phyloP scores from a whole-genome alignment of 2,113 vertebrate species.

The Telmatochromis sp. region DNA sequence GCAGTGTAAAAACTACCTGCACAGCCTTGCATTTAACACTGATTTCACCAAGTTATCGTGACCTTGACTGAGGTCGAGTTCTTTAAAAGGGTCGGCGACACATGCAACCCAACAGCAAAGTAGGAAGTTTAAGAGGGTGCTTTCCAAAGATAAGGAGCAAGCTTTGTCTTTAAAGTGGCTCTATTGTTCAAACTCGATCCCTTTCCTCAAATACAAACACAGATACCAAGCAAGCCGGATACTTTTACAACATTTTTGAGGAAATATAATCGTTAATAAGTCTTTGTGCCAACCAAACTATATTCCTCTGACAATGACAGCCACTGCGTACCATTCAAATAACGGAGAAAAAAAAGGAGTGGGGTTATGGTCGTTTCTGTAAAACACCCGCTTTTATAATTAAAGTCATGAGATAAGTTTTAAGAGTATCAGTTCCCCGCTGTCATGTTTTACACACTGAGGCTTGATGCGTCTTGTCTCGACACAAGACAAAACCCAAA shows the following conservation, averaged over 20 bases:
- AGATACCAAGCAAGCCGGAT: slow-evolving; percentile 17
- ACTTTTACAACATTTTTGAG: slow-evolving; percentile 30
- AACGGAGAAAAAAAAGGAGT: not conserved
- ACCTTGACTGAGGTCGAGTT: slow-evolving; percentile 34
- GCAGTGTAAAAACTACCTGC: not conserved
- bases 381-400: not conserved
- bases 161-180: slow-evolving; percentile 54
- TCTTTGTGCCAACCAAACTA: not conserved
- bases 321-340: not conserved
- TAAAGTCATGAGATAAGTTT: not conserved
- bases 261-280: slow-evolving; percentile 6
- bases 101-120: slow-evolving; percentile 2
- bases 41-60: not conserved
- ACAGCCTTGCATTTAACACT: not conserved
- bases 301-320: not conserved
- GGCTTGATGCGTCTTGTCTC: not conserved
- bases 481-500: slow-evolving; percentile 20
- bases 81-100: slow-evolving; percentile 4
- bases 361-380: not conserved
- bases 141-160: slow-evolving; percentile 59
- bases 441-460: not conserved
- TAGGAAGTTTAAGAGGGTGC: slow-evolving; percentile 64
- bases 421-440: not conserved
- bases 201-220: slow-evolving; percentile 40
- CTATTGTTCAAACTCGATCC: slow-evolving; percentile 51